Evolutionary conservation across 2,888 invertebrate genomes (phyloP), one percentile per base, ranked within the genome.

Genomic region (Dexiosoma caninum): DNA sequence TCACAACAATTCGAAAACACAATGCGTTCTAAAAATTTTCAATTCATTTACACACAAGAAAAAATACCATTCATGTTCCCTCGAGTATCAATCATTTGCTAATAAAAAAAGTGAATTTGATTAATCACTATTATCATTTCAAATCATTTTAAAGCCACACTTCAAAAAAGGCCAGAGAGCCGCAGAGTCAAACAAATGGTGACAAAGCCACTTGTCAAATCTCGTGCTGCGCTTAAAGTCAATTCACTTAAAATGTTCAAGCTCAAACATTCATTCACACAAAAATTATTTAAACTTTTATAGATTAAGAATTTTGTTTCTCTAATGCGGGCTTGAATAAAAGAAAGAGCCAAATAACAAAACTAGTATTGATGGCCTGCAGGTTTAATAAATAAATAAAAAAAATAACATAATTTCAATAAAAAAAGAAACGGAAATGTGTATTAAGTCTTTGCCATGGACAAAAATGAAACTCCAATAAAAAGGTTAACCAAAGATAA

Each of bases 161-260:
- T 44, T 69, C 19, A 23, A 23, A 19, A 23, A 14, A 32, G 21
- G 23, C 14, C 16, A 30, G 16, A 35, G 64, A 40, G 27, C 53
- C 9, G 9, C 10, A 44, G 42, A 57, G 40, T 7, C 35, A 32
- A 71, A 76, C 19, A 71, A 64, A 59, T 76, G 75, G 51, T 71
- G 66, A 71, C 76, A 80, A 70, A 60, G 70, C 66, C 60, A 67
- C 76, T 80, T 75, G 70, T 76, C 60, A 76, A 66, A 66, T 71
- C 59, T 76, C 76, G 53, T 71, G 80, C 80, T 76, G 76, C 30
- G 66, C 51, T 70, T 59, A 21, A 44, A 72, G 66, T 44, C 32
- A 71, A 53, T 70, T 46, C 21, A 69, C 19, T 53, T 42, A 60
- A 55, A 40, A 62, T 37, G 23, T 2, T 59, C 27, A 14, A 37